Conservation (phyloP, 2,113 vertebrate genomes). For the Thinocorus orbignyianus region DNA sequence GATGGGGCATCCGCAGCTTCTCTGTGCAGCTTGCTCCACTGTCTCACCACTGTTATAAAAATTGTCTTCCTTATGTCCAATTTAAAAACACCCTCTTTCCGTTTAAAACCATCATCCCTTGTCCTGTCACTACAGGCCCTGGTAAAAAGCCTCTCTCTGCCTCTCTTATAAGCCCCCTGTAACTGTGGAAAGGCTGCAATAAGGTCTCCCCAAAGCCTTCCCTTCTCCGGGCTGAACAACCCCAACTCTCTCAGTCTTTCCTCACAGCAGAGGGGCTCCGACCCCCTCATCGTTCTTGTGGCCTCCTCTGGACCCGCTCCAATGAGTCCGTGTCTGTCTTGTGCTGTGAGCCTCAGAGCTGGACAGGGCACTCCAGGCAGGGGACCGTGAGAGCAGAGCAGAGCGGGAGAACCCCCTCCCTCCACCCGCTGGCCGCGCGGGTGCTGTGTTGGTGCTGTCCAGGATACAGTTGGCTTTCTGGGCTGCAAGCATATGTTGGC, state of each 20-base stretch:
- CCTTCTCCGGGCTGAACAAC: neutral
- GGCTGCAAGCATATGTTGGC: neutral
- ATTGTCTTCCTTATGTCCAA: too few relatives aligned
- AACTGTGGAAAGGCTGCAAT: rapidly evolving
- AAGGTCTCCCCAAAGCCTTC: neutral
- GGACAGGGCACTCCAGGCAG: neutral
- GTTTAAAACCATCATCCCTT: too few relatives aligned
- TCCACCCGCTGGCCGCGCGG: neutral
- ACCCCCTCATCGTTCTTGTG: rapidly evolving
- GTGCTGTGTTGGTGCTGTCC: neutral
- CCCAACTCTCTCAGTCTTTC: neutral
- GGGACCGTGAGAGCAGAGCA: neutral
- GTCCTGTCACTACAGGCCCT: too few relatives aligned
- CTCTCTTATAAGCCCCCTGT: too few relatives aligned
- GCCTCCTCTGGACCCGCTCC: neutral
- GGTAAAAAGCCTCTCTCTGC: too few relatives aligned
- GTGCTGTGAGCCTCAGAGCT: neutral
- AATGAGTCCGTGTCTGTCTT: too few relatives aligned
- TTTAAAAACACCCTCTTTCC: neutral
- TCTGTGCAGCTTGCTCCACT: neutral
- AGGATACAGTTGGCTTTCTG: neutral
- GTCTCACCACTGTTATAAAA: neutral
- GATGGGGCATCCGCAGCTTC: neutral
- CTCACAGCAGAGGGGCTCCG: neutral
- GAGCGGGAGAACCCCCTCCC: neutral